phyloP scores from a whole-genome alignment of 1,140 invertebrate genomes.

The Gryon sp. region DNA sequence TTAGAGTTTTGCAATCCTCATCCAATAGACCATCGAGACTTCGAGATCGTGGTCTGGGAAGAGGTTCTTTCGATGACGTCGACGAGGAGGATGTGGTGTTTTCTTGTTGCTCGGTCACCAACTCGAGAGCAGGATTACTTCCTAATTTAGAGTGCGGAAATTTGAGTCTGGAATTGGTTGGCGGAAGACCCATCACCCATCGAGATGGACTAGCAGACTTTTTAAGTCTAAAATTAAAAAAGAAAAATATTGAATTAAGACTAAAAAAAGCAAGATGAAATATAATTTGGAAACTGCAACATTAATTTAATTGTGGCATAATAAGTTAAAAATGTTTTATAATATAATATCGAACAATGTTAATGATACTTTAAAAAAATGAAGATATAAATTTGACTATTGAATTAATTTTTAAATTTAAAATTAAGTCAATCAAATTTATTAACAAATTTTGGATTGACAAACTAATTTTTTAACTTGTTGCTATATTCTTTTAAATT shows the following conservation, averaged over 20 bases:
- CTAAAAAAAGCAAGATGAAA: too few species aligned
- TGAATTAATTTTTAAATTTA: too few species aligned
- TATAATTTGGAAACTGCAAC: too few species aligned
- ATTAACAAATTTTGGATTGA: too few species aligned
- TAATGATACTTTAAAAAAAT: too few species aligned
- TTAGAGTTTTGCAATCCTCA: slow-evolving; percentile 65
- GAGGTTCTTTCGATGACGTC: slow-evolving; percentile 54
- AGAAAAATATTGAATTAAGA: background rate
- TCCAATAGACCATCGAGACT: slow-evolving; percentile 85
- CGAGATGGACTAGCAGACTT: slow-evolving; percentile 84
- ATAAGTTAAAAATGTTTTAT: too few species aligned
- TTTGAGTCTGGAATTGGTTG: slow-evolving; percentile 69
- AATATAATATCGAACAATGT: too few species aligned
- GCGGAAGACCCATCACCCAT: slow-evolving; percentile 79
- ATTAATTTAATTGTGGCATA: too few species aligned
- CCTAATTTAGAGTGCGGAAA: slow-evolving; percentile 67
- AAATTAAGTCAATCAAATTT: too few species aligned
- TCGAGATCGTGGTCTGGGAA: slow-evolving; percentile 80
- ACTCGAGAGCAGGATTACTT: slow-evolving; percentile 67
- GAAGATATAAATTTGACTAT: too few species aligned
- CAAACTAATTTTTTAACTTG: too few species aligned
- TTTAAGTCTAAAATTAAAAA: slow-evolving; percentile 78
- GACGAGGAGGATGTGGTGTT: background rate
- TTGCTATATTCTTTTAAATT: too few species aligned
- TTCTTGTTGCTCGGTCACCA: slow-evolving; percentile 65